These are phyloP conservation scores for Pseudochirops cupreus DNA, from an alignment of 2,797 vertebrate species.

Conservation along the genomic window DNA sequence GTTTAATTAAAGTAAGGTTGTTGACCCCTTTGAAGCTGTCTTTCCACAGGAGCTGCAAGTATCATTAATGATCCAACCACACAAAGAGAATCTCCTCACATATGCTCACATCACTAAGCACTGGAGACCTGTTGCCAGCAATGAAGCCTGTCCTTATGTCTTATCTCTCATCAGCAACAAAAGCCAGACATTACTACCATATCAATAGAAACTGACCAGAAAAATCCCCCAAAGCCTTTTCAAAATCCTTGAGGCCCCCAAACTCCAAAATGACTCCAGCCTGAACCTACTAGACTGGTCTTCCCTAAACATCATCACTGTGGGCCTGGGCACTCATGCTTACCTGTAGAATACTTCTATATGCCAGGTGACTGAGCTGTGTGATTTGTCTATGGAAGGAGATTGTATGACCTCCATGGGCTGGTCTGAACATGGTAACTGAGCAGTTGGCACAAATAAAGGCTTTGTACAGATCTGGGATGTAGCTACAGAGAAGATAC, in stretches of 20 bases:
- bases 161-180: conserved; percentile 35
- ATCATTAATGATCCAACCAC: neutral
- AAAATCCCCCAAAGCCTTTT: conserved; percentile 98
- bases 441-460: conserved; percentile 89
- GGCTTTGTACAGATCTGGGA: conserved; percentile 94
- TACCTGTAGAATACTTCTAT: conserved; percentile 98
- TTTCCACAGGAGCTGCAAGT: too few species aligned
- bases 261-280: conserved; percentile 97
- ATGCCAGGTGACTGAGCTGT: conserved; percentile 95
- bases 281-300: conserved; percentile 98
- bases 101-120: neutral
- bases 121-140: neutral
- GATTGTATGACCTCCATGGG: conserved; percentile 96
- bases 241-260: conserved; percentile 95
- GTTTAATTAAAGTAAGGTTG: too few species aligned
- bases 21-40: too few species aligned
- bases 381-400: conserved; percentile 95
- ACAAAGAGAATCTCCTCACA: neutral
- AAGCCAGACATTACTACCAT: conserved; percentile 94
- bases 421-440: conserved; percentile 93
- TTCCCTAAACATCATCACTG: conserved; percentile 94
- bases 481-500: conserved; percentile 94
- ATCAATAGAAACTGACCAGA: conserved; percentile 94
- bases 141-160: neutral
- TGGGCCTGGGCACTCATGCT: conserved; percentile 95